A percentile compares a stretch with the other conserved stretches of the same genome.
These are phyloP conservation scores for Phengaris arion DNA, from an alignment of 2,888 invertebrate genomes.

Conservation along the genomic window DNA sequence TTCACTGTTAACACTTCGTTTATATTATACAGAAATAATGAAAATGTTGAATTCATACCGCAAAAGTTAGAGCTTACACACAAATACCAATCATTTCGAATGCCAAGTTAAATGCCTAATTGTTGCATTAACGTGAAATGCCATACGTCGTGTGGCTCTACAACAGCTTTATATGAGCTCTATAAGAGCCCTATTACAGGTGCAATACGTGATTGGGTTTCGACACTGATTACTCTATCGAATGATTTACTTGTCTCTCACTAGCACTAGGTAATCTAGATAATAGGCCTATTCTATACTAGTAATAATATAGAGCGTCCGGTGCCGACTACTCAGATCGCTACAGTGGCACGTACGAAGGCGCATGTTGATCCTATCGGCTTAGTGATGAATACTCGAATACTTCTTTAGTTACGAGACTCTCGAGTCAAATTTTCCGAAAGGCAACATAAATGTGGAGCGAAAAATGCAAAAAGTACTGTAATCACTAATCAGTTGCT, in stretches of 20 bases:
- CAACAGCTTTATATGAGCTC: conserved; percentile 12
- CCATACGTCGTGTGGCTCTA: conserved; percentile 31
- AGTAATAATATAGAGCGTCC: neutral
- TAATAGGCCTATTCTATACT: conserved; percentile 9
- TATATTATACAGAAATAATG: too few relatives aligned
- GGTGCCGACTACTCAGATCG: neutral
- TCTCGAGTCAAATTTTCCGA: neutral
- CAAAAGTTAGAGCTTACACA: too few relatives aligned
- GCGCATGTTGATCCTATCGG: neutral
- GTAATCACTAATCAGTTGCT: too few relatives aligned
- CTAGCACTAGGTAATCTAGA: neutral
- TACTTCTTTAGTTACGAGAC: neutral
- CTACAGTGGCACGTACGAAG: neutral
- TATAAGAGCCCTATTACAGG: neutral
- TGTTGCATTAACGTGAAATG: conserved; percentile 42
- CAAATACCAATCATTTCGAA: too few relatives aligned
- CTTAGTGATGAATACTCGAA: neutral
- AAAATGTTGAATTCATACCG: too few relatives aligned
- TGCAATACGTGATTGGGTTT: neutral
- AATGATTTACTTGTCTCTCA: conserved; percentile 6
- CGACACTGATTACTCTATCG: conserved; percentile 1
- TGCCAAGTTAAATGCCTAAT: neutral
- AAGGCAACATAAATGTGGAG: too few relatives aligned
- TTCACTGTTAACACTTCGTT: too few relatives aligned
- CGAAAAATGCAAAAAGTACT: too few relatives aligned